phyloP scores from a whole-genome alignment of 2,888 invertebrate species.

The Papilio protenor region DNA sequence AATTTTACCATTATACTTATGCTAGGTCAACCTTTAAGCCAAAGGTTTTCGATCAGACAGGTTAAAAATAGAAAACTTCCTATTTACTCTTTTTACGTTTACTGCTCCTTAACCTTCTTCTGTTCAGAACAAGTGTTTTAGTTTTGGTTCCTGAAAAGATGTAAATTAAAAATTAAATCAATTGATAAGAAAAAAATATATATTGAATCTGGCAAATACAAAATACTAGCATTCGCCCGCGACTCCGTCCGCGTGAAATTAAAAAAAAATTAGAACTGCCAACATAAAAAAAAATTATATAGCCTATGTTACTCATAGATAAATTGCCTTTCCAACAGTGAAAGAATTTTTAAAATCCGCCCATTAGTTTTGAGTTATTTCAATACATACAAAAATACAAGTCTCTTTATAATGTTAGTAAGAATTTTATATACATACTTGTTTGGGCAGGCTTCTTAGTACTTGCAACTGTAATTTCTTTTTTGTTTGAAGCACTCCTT shows the following conservation, averaged over 20 bases:
- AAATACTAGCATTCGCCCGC: no score
- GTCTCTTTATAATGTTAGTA: no score
- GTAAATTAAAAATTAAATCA: not conserved
- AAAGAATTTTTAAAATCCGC: no score
- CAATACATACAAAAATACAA: no score
- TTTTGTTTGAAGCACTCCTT: conserved; percentile 48
- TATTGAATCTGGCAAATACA: no score
- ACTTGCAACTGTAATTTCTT: conserved; percentile 53
- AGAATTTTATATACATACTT: conserved; percentile 53
- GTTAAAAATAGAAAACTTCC: conserved; percentile 24
- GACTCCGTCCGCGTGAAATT: no score
- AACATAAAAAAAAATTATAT: no score
- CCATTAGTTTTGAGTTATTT: no score
- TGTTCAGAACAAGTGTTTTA: conserved; percentile 57
- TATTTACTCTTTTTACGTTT: conserved; percentile 60
- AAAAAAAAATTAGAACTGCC: no score
- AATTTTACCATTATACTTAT: conserved; percentile 22
- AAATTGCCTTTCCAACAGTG: no score
- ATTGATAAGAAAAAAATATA: no score
- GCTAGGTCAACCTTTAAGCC: conserved; percentile 25
- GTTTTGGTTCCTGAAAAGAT: conserved; percentile 61
- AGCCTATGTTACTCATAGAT: no score
- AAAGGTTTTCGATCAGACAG: conserved; percentile 34
- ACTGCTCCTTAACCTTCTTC: conserved; percentile 68
- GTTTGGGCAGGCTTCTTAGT: conserved; percentile 48